Percentiles rank a stretch among this genome's conserved stretches.
These are phyloP conservation scores for Entomyzon cyanotis DNA, from an alignment of 2,113 vertebrate species.

Conservation along the genomic window DNA sequence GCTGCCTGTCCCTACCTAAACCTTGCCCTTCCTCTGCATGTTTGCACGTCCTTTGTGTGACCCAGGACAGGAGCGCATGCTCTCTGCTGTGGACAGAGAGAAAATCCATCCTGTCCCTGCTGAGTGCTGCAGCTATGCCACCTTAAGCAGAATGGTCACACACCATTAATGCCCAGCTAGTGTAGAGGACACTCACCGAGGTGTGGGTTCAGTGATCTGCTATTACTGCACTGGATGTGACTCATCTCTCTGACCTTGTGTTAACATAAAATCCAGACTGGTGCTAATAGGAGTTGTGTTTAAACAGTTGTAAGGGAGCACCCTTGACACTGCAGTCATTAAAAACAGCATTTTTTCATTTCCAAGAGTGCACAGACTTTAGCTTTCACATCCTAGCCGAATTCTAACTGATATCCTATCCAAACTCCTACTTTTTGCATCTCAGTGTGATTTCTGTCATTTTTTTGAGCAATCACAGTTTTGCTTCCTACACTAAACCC, in stretches of 20 bases:
- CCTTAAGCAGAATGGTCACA: not conserved
- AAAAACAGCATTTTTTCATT: not conserved
- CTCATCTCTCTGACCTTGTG: not conserved
- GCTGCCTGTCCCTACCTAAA: not conserved
- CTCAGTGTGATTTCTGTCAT: not conserved
- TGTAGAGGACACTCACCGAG: not conserved
- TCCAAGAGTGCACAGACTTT: not conserved
- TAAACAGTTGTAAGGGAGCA: not conserved
- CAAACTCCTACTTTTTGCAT: not conserved
- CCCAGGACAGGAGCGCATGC: not conserved
- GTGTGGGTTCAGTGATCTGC: not conserved
- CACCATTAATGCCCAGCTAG: not conserved
- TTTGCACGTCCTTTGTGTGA: not conserved
- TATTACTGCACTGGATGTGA: not conserved
- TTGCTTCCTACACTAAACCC: not conserved
- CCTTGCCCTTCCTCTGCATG: rapidly evolving
- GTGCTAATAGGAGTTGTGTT: not conserved
- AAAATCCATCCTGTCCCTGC: not conserved
- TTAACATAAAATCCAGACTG: not conserved
- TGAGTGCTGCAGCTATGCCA: not conserved
- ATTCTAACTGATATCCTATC: not conserved
- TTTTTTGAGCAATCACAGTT: not conserved
- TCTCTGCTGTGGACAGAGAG: not conserved
- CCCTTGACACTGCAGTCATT: not conserved
- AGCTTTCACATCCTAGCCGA: not conserved